Percentiles rank a stretch among this genome's conserved stretches.
These are phyloP conservation scores for Hemiscyllium ocellatum DNA, from an alignment of 2,113 vertebrate genomes.

Conservation along the genomic window DNA sequence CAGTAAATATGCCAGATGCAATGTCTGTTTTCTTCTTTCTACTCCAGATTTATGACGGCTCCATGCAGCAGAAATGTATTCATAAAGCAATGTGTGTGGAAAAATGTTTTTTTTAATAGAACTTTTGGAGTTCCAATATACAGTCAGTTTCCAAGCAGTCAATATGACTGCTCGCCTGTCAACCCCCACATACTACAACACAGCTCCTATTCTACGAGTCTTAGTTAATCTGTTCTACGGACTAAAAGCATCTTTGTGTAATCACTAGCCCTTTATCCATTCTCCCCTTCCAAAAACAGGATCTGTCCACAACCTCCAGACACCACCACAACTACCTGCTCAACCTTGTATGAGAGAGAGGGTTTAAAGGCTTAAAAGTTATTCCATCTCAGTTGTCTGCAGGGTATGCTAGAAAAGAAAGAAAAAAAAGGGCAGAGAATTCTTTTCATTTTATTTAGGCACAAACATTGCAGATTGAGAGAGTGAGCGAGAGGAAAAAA, in stretches of 20 bases:
- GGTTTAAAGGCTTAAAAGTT: neutral
- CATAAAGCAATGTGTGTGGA: constrained; percentile 33
- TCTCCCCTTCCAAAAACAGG: constrained; percentile 25
- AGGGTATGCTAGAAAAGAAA: too few species aligned
- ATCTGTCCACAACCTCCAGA: constrained; percentile 6
- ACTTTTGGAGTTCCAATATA: constrained; percentile 26
- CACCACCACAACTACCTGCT: constrained; percentile 26
- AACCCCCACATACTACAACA: constrained; percentile 31
- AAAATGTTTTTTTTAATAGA: constrained; percentile 28
- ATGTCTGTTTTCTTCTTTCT: constrained; percentile 9
- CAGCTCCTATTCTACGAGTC: constrained; percentile 31
- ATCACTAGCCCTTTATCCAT: constrained; percentile 38
- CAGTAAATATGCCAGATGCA: constrained; percentile 34
- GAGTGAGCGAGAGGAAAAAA: neutral
- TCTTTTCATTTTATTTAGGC: neutral
- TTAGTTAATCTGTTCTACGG: constrained; percentile 32
- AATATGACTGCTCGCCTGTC: constrained; percentile 34
- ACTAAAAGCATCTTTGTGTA: constrained; percentile 38
- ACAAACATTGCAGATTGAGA: neutral
- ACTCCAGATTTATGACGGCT: constrained; percentile 20
- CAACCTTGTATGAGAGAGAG: neutral
- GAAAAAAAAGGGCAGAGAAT: neutral
- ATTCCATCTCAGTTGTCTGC: neutral
- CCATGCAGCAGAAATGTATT: constrained; percentile 10
- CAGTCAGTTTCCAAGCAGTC: constrained; percentile 33